Conservation (phyloP, 2,113 vertebrate genomes). For the Ornithorhynchus anatinus region DNA sequence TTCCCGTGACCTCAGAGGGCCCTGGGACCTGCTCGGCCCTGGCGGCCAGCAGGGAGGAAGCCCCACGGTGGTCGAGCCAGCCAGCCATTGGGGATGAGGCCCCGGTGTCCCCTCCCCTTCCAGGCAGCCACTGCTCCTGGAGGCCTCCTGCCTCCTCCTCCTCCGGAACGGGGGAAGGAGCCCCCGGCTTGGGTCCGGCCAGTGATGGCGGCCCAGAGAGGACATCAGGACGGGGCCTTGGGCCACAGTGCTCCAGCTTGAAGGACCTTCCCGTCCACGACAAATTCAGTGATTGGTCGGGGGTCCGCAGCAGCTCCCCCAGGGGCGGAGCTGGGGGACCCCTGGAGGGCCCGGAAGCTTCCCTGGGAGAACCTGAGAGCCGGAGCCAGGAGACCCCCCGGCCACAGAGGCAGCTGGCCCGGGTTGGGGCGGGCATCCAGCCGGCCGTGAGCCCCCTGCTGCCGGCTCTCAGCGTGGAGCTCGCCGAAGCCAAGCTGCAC, state of each 20-base stretch:
- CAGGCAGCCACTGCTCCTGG: rapidly evolving
- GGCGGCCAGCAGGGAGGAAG: background rate
- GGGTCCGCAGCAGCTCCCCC: conserved; percentile 65
- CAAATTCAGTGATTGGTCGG: conserved; percentile 89
- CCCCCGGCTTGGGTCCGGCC: background rate
- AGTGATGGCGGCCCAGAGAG: background rate
- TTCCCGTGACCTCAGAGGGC: background rate
- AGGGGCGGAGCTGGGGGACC: background rate
- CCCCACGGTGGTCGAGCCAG: background rate
- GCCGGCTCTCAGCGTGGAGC: conserved; percentile 82
- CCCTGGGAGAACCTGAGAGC: conserved; percentile 33
- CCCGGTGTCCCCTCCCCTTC: background rate
- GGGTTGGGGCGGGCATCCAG: conserved; percentile 80
- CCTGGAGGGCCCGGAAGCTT: background rate
- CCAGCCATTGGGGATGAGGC: background rate
- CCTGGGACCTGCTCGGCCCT: background rate
- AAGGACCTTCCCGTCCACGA: conserved; percentile 85
- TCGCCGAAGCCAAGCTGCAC: conserved; percentile 89
- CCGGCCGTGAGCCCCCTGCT: conserved; percentile 75
- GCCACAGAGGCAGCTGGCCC: conserved; percentile 76
- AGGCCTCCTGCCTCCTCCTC: background rate
- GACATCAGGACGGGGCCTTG: background rate
- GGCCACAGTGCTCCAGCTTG: conserved; percentile 46
- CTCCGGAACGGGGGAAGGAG: conserved; percentile 22
- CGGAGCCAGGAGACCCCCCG: conserved; percentile 75